Evolutionary conservation across 2,888 invertebrate species (phyloP), one percentile per base, ranked within the genome.

Genomic region (Bombyx huttoni): DNA sequence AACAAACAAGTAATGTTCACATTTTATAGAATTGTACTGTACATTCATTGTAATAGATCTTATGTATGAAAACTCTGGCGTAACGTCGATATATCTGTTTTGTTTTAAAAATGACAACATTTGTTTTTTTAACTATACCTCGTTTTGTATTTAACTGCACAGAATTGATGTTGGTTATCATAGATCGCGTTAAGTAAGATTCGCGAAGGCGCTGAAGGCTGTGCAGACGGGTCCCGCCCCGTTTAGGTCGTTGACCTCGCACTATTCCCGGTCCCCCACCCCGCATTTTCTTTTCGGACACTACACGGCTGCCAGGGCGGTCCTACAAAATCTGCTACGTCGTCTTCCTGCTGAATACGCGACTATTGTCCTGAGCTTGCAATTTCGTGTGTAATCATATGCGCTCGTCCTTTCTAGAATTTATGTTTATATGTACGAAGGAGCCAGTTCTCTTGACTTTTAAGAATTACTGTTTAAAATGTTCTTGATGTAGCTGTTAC

Each of bases 201-300:
- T 70, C 68, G 69, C 71, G 70, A 67, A 72, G 70, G 70, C 71
- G 72, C 69, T 74, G 70, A 69, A 71, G 74, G 68, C 65, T 63
- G 61, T 64, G 65, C 56, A 69, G 64, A 63, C 69, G 64, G 56
- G 62, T 61, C 65, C 63, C 68, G 63, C 61, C 60, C 61, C 57
- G 51, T 61, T n/a, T 73, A 65, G 86, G 78, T 83, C 83, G 67
- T 72, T 64, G 83, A 81, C 82, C 85, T 58, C 73, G 62, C 70
- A 60, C 69, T 72, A 69, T 75, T 67, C 70, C 70, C 67, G 65
- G 68, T 73, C 75, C 70, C 71, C 68, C 78, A 75, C 74, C 77
- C 78, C 75, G 78, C 73, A 83, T 82, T 84, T 84, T 83, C 83
- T 84, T 82, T 79, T 81, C 81, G 83, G 84, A 81, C 86, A 81